Conservation (phyloP, 2,888 invertebrate species). For the Sisyra nigra region DNA sequence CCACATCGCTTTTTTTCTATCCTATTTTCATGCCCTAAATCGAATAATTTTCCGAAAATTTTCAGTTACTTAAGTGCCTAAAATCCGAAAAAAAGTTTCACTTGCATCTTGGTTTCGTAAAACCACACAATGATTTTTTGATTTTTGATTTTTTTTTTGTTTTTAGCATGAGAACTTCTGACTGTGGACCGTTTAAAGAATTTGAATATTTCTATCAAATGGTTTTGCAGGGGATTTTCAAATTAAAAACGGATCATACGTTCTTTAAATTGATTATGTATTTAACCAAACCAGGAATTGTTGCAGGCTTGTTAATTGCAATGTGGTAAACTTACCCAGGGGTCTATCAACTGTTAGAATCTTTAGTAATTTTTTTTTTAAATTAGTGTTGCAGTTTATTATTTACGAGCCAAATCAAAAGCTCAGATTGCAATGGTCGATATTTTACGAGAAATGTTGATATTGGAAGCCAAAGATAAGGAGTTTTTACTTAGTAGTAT, state of each 20-base stretch:
- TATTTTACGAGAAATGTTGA: slow-evolving; percentile 44
- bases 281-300: slow-evolving; percentile 40
- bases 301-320: slow-evolving; percentile 39
- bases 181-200: slow-evolving; percentile 47
- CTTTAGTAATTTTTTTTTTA: slow-evolving; percentile 6
- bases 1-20: too few relatives aligned
- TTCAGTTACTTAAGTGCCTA: too few relatives aligned
- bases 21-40: too few relatives aligned
- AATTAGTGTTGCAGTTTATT: slow-evolving; percentile 43
- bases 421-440: slow-evolving; percentile 44
- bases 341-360: slow-evolving; percentile 2
- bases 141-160: slow-evolving; percentile 6
- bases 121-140: too few relatives aligned
- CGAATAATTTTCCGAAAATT: too few relatives aligned
- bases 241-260: slow-evolving; percentile 27
- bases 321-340: slow-evolving; percentile 32
- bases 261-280: slow-evolving; percentile 31
- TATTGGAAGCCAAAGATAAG: slow-evolving; percentile 50
- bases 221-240: slow-evolving; percentile 36
- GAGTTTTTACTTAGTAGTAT: slow-evolving; percentile 49
- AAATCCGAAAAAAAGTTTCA: too few relatives aligned
- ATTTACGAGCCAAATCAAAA: slow-evolving; percentile 39
- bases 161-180: slow-evolving; percentile 34
- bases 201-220: slow-evolving; percentile 38
- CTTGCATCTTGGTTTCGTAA: too few relatives aligned